These are phyloP conservation scores for Cryptoprocta ferox DNA, from an alignment of 2,797 vertebrate species.

Conservation along the genomic window DNA sequence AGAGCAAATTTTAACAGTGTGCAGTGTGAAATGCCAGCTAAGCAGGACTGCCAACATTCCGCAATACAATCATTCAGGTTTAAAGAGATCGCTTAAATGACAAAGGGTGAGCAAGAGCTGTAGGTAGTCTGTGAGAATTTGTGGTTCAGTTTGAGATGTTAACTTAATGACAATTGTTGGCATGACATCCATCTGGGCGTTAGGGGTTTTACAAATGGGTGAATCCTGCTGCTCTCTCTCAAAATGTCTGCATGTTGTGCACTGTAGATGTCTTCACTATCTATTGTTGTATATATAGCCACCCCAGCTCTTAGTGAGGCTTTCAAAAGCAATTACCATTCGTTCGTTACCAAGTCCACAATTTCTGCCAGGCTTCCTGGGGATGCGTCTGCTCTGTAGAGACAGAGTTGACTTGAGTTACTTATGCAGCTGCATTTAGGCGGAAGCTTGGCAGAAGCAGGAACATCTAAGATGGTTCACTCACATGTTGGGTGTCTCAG, in stretches of 20 bases:
- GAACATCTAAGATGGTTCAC: not conserved
- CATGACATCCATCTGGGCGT: not conserved
- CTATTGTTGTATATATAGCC: not conserved
- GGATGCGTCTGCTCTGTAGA: not conserved
- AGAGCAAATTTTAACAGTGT: not conserved
- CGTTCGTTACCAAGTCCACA: not conserved
- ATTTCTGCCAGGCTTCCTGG: not conserved
- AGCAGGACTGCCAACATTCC: not conserved
- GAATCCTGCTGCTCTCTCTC: not conserved
- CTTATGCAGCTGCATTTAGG: not conserved
- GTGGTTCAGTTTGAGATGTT: not conserved
- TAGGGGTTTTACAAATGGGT: not conserved
- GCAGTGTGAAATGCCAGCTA: not conserved
- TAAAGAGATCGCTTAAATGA: not conserved
- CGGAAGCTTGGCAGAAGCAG: not conserved
- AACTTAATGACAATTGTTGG: not conserved
- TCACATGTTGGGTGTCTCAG: not conserved
- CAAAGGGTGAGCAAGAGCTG: not conserved
- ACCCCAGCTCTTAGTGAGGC: not conserved
- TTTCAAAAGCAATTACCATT: not conserved
- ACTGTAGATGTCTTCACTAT: not conserved
- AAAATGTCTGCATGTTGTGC: not conserved
- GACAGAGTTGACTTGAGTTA: not conserved
- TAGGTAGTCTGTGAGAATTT: not conserved
- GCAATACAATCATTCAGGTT: not conserved